Evolutionary conservation across 2,888 invertebrate genomes (phyloP).

Genomic region (Ashinkailepas kermadecensis): DNA sequence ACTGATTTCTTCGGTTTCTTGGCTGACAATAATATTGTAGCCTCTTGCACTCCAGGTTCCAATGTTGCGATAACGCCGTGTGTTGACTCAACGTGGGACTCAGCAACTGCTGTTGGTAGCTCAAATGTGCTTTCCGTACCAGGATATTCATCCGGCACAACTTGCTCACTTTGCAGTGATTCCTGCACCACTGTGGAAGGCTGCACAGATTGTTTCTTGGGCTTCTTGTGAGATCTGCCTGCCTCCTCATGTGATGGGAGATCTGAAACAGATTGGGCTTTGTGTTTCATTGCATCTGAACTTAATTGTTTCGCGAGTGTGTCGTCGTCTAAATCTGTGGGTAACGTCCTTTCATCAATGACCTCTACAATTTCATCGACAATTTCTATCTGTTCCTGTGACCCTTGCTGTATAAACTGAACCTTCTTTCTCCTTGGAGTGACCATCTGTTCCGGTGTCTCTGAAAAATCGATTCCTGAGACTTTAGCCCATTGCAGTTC

Average conservation of each 20-base stretch:
- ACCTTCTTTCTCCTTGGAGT: neutral
- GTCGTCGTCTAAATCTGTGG: neutral
- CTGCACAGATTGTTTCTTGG: neutral
- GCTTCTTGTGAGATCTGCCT: neutral
- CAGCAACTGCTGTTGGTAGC: neutral
- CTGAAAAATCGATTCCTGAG: neutral
- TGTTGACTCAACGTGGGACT: neutral
- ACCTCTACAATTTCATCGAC: neutral
- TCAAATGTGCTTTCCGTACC: neutral
- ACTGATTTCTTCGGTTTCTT: neutral
- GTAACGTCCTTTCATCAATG: neutral
- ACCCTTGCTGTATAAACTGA: neutral
- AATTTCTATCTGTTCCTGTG: neutral
- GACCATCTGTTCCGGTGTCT: neutral
- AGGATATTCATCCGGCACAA: neutral
- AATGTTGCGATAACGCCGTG: neutral
- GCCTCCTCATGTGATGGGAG: neutral
- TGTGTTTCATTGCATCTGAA: neutral
- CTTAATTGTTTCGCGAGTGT: neutral
- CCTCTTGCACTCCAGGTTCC: neutral
- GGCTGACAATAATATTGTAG: neutral
- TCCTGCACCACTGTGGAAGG: neutral
- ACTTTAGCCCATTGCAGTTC: neutral
- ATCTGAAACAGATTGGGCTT: neutral
- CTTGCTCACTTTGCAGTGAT: neutral